These are phyloP conservation scores for Drosophila pandora DNA, from an alignment of 1,140 invertebrate genomes.

Conservation along the genomic window DNA sequence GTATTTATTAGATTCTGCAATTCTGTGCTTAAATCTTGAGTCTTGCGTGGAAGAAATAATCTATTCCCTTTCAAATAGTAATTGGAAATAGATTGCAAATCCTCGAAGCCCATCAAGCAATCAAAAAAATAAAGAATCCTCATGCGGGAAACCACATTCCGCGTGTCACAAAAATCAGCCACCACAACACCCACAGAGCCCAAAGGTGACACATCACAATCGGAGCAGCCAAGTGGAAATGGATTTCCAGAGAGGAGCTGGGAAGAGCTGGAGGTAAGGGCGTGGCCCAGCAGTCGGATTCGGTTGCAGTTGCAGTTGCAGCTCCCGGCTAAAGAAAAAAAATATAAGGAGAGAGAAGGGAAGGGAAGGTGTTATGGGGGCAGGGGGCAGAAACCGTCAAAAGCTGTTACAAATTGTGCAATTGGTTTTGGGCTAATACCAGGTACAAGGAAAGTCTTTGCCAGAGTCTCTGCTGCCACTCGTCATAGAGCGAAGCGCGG, in stretches of 20 bases:
- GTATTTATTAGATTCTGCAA: neutral
- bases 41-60: too few species aligned
- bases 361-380: slow-evolving; percentile 25
- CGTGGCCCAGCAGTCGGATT: slow-evolving; percentile 34
- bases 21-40: neutral
- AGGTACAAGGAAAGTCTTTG: slow-evolving; percentile 29
- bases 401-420: slow-evolving; percentile 81
- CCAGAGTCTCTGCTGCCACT: neutral
- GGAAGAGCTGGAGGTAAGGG: slow-evolving; percentile 22
- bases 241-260: slow-evolving; percentile 1
- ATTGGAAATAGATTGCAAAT: neutral
- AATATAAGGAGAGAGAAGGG: neutral
- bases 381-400: slow-evolving; percentile 56
- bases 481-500: slow-evolving; percentile 12
- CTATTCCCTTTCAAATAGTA: too few species aligned
- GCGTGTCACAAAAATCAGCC: slow-evolving; percentile 8
- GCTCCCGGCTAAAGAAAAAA: slow-evolving; percentile 35
- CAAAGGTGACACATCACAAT: slow-evolving; percentile 9
- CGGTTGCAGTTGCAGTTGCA: slow-evolving; percentile 40
- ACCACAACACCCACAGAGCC: slow-evolving; percentile 28
- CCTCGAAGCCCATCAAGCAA: neutral
- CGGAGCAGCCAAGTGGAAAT: neutral
- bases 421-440: slow-evolving; percentile 78
- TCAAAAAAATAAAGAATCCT: slow-evolving; percentile 4
- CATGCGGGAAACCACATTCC: slow-evolving; percentile 24